Percentiles rank a stretch among this genome's conserved stretches.
These are phyloP conservation scores for Drosophila seclusa DNA, from an alignment of 2,888 invertebrate species.

Conservation along the genomic window DNA sequence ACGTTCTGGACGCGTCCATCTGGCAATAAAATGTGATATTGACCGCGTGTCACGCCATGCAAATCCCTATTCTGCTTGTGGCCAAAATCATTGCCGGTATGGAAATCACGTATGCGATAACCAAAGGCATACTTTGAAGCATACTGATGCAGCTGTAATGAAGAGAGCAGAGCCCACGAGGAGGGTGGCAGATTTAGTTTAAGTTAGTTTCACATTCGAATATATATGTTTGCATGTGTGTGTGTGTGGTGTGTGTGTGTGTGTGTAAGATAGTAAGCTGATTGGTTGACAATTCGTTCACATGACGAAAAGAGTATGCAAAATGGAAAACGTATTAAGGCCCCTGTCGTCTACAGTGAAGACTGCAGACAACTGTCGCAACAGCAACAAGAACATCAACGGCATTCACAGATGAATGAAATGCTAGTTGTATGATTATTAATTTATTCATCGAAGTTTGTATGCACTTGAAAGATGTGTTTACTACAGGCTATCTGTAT, in stretches of 20 bases:
- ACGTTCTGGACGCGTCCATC: conserved; percentile 92
- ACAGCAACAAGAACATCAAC: conserved; percentile 12
- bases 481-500: neutral
- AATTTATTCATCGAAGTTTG: neutral
- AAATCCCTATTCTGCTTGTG: conserved; percentile 90
- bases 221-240: neutral
- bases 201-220: conserved; percentile 29
- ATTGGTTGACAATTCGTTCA: conserved; percentile 61
- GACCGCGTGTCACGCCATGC: conserved; percentile 89
- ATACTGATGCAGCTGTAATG: conserved; percentile 86
- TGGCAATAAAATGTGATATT: conserved; percentile 91
- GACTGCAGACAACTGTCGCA: conserved; percentile 42
- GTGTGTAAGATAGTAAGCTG: conserved; percentile 21
- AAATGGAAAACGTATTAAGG: conserved; percentile 73
- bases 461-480: conserved; percentile 3
- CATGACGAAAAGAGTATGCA: conserved; percentile 59
- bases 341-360: conserved; percentile 76
- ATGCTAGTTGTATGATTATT: neutral
- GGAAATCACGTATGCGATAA: conserved; percentile 90
- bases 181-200: conserved; percentile 15
- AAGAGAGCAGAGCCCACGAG: conserved; percentile 13
- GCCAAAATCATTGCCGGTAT: conserved; percentile 91
- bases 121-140: conserved; percentile 89
- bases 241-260: neutral
- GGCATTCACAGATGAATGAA: conserved; percentile 17